Conservation (phyloP, 2,888 invertebrate genomes). For the Hydrotaea cyrtoneurina region DNA sequence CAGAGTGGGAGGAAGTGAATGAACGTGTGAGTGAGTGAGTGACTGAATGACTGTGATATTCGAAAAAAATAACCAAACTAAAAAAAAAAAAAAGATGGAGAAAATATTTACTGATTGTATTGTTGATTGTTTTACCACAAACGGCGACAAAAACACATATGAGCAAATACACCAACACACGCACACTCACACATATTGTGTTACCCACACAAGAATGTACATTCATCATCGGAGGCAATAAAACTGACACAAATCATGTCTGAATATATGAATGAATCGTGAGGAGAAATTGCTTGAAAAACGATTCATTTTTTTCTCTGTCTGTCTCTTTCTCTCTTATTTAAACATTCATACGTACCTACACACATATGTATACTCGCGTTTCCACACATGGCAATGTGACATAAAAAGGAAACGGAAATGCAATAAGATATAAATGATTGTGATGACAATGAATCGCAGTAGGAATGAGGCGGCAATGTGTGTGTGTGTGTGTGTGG, state of each 20-base stretch:
- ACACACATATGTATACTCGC: background rate
- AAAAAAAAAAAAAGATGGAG: no score
- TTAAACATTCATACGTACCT: background rate
- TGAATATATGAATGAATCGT: slow-evolving; percentile 38
- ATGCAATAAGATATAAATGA: slow-evolving; percentile 42
- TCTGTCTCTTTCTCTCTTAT: background rate
- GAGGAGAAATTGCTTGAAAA: slow-evolving; percentile 32
- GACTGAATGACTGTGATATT: no score
- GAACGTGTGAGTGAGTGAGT: no score
- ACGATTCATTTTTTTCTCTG: background rate
- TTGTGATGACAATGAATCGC: slow-evolving; percentile 13
- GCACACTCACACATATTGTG: background rate
- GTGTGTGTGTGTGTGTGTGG: background rate
- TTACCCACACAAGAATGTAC: background rate
- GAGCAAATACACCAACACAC: background rate
- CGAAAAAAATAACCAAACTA: no score
- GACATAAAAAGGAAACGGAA: slow-evolving; percentile 35
- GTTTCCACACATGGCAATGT: background rate
- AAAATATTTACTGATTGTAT: slow-evolving; percentile 50
- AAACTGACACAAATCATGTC: slow-evolving; percentile 64
- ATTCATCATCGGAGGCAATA: slow-evolving; percentile 54
- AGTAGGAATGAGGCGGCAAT: background rate
- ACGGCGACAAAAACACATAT: background rate
- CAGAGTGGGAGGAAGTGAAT: no score
- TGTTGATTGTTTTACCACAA: slow-evolving; percentile 37